Evolutionary conservation across 2,113 vertebrate species (phyloP), one percentile per base, ranked within the genome.

Genomic region (Colossoma macropomum): DNA sequence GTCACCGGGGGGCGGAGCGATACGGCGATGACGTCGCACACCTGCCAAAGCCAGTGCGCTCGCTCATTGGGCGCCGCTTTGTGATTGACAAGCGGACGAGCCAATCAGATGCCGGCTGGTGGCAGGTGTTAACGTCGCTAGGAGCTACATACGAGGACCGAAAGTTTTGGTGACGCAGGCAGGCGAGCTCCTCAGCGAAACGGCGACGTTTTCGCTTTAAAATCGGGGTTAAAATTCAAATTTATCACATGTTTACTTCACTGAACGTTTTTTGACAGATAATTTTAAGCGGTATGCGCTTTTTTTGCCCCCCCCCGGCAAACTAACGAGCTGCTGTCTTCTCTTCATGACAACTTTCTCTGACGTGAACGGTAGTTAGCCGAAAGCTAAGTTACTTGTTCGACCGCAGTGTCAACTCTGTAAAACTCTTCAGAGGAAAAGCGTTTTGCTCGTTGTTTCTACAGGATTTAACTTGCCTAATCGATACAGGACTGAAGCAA

Each of bases 401-500:
- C 5, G 13, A 10, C 6, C 6, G 48, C 13, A 23, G 65, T 5
- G 28, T 25, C 13, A 69, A 25, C 21, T 79, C 8, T 34, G 68
- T 48, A 45, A 45, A 19, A 21, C 54, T 21, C 17, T 52, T 8
- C 50, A 3, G 50, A 19, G 17, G 8, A 19, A 25, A 25, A 45
- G 68, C 45, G 41, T 13, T 34, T 21, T 12, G 0, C 34, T 71
- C 19, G 19, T 10, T 10, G 41, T 11, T 71, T 71, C 25, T 71
- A 25, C 23, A 34, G 11, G 12, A 45, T 45, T 27, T 7, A 65
- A 75, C 11, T 71, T 68, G 10, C 12, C 48, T 59, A 54, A n/a
- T 60, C 54, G 15, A 71, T 34, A 79, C 75, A 60, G 59, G 62
- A 79, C 74, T 23, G 81, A 72, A 71, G 82, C 83, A 75, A 97